These are phyloP conservation scores for Linyphia triangularis DNA, from an alignment of 2,888 invertebrate species.

Conservation along the genomic window DNA sequence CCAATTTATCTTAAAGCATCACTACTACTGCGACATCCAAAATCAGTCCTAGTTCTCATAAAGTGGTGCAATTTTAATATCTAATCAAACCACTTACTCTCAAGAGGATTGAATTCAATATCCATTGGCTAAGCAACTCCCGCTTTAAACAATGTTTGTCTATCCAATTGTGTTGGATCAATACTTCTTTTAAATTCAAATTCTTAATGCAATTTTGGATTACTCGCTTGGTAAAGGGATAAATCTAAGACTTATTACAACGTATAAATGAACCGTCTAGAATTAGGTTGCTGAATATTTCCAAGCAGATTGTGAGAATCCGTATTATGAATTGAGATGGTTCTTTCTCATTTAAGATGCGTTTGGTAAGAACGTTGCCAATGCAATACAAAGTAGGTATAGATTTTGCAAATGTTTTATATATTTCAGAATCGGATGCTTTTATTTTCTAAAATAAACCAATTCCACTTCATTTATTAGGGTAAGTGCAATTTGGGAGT, in stretches of 20 bases:
- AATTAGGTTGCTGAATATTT: not conserved
- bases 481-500: too few relatives aligned
- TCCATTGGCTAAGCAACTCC: not conserved
- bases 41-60: not conserved
- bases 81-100: not conserved
- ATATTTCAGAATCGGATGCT: too few relatives aligned
- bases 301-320: not conserved
- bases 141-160: not conserved
- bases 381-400: too few relatives aligned
- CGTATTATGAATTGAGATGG: not conserved
- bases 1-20: not conserved
- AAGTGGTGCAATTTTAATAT: conserved; percentile 15
- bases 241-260: not conserved
- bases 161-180: not conserved
- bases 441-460: too few relatives aligned
- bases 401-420: too few relatives aligned
- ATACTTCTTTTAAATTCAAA: not conserved
- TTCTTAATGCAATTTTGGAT: not conserved
- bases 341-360: too few relatives aligned
- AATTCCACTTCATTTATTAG: too few relatives aligned
- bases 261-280: not conserved
- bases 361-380: too few relatives aligned
- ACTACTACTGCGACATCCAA: not conserved
- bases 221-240: not conserved
- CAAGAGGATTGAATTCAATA: not conserved